These are phyloP conservation scores for Paragorgia papillata DNA, from an alignment of 92 coral and sea anemone species.

Conservation along the genomic window DNA sequence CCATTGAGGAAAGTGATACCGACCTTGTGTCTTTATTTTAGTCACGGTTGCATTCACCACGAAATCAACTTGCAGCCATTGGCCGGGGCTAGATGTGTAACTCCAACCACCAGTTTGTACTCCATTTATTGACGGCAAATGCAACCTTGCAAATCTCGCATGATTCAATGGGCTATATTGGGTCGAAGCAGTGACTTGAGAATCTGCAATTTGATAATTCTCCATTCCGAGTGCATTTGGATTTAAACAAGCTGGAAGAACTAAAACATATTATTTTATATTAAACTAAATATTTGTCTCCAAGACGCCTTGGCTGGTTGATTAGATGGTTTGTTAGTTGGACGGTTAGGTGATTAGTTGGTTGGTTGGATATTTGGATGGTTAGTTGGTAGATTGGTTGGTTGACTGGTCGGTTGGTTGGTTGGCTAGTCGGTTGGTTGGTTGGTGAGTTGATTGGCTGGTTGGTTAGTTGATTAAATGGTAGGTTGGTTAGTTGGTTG, in stretches of 20 bases:
- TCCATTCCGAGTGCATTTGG: conserved; percentile 71
- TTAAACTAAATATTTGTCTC: too few relatives aligned
- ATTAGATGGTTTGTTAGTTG: too few relatives aligned
- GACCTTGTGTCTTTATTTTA: neutral
- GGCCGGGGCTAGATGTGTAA: neutral
- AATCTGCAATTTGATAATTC: conserved; percentile 67
- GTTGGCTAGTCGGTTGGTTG: too few relatives aligned
- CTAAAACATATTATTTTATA: too few relatives aligned
- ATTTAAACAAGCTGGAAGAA: neutral
- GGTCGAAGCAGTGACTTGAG: conserved; percentile 79
- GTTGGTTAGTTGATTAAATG: too few relatives aligned
- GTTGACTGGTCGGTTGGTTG: too few relatives aligned
- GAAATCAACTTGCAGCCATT: conserved; percentile 13
- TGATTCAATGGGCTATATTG: conserved; percentile 68
- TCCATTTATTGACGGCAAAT: conserved; percentile 3
- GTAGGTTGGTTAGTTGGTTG: too few relatives aligned
- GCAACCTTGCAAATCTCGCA: conserved; percentile 69
- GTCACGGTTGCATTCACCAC: neutral
- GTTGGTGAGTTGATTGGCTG: too few relatives aligned
- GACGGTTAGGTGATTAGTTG: too few relatives aligned
- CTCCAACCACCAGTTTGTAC: neutral
- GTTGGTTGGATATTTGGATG: too few relatives aligned
- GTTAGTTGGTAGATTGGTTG: too few relatives aligned
- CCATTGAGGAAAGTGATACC: neutral
- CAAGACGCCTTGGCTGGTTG: too few relatives aligned